Percentiles rank a stretch among this genome's conserved stretches.
These are phyloP conservation scores for Agriotes lineatus DNA, from an alignment of 2,888 invertebrate genomes.

Conservation along the genomic window DNA sequence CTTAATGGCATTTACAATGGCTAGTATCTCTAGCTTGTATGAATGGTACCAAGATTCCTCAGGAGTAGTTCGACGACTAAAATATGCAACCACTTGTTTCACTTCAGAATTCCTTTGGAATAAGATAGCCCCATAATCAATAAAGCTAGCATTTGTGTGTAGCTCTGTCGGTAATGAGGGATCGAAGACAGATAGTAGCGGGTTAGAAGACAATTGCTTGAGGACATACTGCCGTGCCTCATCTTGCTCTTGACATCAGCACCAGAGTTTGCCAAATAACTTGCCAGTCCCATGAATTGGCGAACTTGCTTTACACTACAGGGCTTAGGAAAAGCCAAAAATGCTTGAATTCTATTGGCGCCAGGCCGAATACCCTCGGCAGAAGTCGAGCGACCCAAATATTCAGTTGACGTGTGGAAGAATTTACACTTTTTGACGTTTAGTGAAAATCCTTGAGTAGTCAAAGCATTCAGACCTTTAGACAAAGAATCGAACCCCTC, in stretches of 20 bases:
- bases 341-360: constrained; percentile 39
- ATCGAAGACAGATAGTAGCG: constrained; percentile 24
- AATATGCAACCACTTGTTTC: background rate
- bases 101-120: constrained; percentile 23
- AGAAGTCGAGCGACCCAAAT: constrained; percentile 47
- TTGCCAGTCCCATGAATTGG: constrained; percentile 50
- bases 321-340: constrained; percentile 46
- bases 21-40: no score
- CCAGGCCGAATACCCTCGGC: constrained; percentile 45
- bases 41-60: no score
- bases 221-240: constrained; percentile 11
- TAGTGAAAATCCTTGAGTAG: constrained; percentile 17
- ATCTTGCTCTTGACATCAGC: constrained; percentile 27
- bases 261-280: constrained; percentile 46
- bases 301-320: constrained; percentile 44
- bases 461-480: constrained; percentile 4
- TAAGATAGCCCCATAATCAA: constrained; percentile 22
- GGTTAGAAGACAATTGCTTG: constrained; percentile 1
- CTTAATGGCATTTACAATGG: no score
- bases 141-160: constrained; percentile 24
- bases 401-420: constrained; percentile 41
- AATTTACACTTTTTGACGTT: constrained; percentile 43
- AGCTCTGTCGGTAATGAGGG: constrained; percentile 20
- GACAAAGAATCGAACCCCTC: constrained; percentile 30
- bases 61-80: background rate